Evolutionary conservation across 2,113 vertebrate genomes (phyloP).

Genomic region (Lucifuga dentata): DNA sequence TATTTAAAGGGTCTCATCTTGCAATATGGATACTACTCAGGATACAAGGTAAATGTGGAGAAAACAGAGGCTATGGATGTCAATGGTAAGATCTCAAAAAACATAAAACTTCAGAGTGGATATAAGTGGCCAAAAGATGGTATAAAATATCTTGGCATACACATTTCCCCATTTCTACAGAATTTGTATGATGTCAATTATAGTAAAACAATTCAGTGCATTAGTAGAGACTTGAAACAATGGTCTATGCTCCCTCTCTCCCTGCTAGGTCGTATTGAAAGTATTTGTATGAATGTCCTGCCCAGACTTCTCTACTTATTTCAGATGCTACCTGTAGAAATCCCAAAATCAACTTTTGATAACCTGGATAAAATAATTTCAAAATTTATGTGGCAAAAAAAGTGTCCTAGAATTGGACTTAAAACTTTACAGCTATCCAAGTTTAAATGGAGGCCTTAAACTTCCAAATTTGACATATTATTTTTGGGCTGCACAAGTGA

Average conservation of each 20-base stretch:
- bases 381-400: conserved; percentile 15
- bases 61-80: conserved; percentile 11
- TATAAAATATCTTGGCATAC: no score
- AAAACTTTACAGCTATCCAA: neutral
- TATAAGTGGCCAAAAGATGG: neutral
- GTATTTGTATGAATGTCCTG: conserved; percentile 1
- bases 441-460: neutral
- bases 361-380: conserved; percentile 4
- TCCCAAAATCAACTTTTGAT: neutral
- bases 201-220: neutral
- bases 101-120: no score
- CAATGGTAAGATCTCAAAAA: neutral
- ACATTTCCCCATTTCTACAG: no score
- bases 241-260: conserved; percentile 15
- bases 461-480: conserved; percentile 13
- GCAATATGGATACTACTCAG: neutral
- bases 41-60: neutral
- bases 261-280: conserved; percentile 15
- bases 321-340: neutral
- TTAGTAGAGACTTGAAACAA: conserved; percentile 15
- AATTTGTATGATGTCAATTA: no score
- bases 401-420: conserved; percentile 19
- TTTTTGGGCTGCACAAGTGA: conserved; percentile 11
- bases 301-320: conserved; percentile 6
- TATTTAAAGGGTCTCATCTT: no score